A percentile compares a stretch with the other conserved stretches of the same genome.
Conservation (phyloP, 1,140 invertebrate genomes). For the Galendromus occidentalis region DNA sequence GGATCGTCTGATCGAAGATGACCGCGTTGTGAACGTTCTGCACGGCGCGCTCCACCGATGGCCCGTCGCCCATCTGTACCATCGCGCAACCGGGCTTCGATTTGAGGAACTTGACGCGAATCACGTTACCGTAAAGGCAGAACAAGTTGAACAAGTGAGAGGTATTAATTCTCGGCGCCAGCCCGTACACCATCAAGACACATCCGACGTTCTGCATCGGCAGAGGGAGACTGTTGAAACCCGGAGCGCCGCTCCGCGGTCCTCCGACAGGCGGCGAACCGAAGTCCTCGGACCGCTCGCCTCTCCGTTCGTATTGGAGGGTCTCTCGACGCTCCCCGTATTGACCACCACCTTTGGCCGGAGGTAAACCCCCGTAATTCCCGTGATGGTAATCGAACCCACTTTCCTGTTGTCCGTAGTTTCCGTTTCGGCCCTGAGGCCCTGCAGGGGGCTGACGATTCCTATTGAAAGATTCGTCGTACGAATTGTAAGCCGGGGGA, state of each 20-base stretch:
- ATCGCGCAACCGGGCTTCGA: slow-evolving; percentile 98
- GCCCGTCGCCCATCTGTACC: slow-evolving; percentile 94
- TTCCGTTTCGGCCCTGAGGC: not conserved
- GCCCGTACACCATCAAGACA: slow-evolving; percentile 94
- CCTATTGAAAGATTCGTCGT: not conserved
- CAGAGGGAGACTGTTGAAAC: slow-evolving; percentile 19
- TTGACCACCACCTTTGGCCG: slow-evolving; percentile 4
- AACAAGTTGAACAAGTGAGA: slow-evolving; percentile 96
- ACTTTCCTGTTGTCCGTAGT: slow-evolving; percentile 8
- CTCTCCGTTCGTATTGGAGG: not conserved
- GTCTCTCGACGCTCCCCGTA: not conserved
- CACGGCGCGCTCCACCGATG: slow-evolving; percentile 78
- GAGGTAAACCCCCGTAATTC: slow-evolving; percentile 14
- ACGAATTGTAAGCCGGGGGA: not conserved
- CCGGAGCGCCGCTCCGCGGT: slow-evolving; percentile 20
- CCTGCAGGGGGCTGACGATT: slow-evolving; percentile 12
- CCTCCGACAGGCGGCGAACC: slow-evolving; percentile 18
- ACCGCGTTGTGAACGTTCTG: slow-evolving; percentile 80
- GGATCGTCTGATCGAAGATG: slow-evolving; percentile 46
- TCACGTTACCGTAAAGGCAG: slow-evolving; percentile 93
- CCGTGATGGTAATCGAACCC: slow-evolving; percentile 15
- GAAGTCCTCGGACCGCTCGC: not conserved
- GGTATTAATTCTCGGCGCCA: slow-evolving; percentile 82
- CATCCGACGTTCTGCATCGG: slow-evolving; percentile 35
- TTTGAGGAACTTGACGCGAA: slow-evolving; percentile 92